These are phyloP conservation scores for Pagetopsis macropterus DNA, from an alignment of 2,797 vertebrate genomes.

Conservation along the genomic window DNA sequence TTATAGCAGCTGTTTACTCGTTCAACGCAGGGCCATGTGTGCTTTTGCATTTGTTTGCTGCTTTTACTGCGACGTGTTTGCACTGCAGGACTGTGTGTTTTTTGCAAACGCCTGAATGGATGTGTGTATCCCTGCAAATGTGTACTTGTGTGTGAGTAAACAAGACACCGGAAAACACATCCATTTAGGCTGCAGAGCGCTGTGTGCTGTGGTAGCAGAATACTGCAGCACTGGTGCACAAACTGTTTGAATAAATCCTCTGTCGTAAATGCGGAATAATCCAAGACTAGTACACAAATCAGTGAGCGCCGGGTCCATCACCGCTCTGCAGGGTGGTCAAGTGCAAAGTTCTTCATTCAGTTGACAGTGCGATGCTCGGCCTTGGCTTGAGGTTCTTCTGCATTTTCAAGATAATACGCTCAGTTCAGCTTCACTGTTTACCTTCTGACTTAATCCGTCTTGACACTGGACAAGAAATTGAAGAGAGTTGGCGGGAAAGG, in stretches of 20 bases:
- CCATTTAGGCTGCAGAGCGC: slow-evolving; percentile 39
- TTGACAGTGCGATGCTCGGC: slow-evolving; percentile 23
- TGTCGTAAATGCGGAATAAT: slow-evolving; percentile 35
- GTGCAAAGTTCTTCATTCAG: slow-evolving; percentile 42
- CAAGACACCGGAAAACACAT: slow-evolving; percentile 41
- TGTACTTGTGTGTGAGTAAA: slow-evolving; percentile 31
- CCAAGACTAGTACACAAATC: slow-evolving; percentile 47
- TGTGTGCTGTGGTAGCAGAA: slow-evolving; percentile 47
- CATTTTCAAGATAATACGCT: slow-evolving; percentile 37
- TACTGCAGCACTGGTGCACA: slow-evolving; percentile 18
- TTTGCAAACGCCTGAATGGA: slow-evolving; percentile 21
- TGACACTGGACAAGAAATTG: slow-evolving; percentile 28
- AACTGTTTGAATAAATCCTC: slow-evolving; percentile 56
- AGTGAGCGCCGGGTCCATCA: not conserved
- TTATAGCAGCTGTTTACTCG: slow-evolving; percentile 6
- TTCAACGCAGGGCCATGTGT: not conserved
- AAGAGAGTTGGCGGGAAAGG: slow-evolving; percentile 12
- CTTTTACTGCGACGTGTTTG: slow-evolving; percentile 14
- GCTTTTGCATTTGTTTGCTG: slow-evolving; percentile 17
- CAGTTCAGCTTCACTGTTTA: slow-evolving; percentile 45
- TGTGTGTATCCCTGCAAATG: slow-evolving; percentile 20
- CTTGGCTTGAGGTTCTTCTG: slow-evolving; percentile 32
- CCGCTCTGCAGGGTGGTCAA: slow-evolving; percentile 14
- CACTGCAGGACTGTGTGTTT: slow-evolving; percentile 14
- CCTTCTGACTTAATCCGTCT: slow-evolving; percentile 43